These are phyloP conservation scores for Orthonevra nobilis DNA, from an alignment of 2,888 invertebrate species.

Conservation along the genomic window DNA sequence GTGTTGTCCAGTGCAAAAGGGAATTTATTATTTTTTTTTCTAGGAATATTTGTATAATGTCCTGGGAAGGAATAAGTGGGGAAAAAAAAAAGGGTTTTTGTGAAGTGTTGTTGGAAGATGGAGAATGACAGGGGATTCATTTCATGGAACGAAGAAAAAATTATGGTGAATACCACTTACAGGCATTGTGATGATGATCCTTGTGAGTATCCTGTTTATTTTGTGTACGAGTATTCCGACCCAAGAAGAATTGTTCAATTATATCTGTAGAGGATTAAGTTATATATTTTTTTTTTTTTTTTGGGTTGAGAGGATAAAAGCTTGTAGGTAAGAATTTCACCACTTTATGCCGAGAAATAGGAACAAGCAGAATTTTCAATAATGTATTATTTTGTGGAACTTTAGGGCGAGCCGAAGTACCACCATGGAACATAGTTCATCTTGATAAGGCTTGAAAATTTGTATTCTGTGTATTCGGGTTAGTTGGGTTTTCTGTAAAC, in stretches of 20 bases:
- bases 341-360: too few relatives aligned
- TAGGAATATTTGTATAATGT: conserved; percentile 35
- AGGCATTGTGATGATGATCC: conserved; percentile 50
- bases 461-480: too few relatives aligned
- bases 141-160: conserved; percentile 16
- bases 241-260: conserved; percentile 14
- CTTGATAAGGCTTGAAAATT: too few relatives aligned
- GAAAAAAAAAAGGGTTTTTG: conserved; percentile 19
- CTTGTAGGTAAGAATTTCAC: too few relatives aligned
- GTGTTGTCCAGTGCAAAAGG: conserved; percentile 42
- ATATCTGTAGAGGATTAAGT: conserved; percentile 9
- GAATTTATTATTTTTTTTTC: conserved; percentile 5
- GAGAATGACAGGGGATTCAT: not conserved
- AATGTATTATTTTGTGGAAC: too few relatives aligned
- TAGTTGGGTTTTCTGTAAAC: too few relatives aligned
- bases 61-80: conserved; percentile 12
- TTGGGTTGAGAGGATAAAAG: too few relatives aligned
- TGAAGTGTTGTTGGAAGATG: conserved; percentile 1
- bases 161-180: conserved; percentile 27
- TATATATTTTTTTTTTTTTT: too few relatives aligned
- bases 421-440: too few relatives aligned
- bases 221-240: conserved; percentile 3
- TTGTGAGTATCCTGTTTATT: conserved; percentile 19
- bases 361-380: too few relatives aligned
- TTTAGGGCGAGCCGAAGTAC: too few relatives aligned